Evolutionary conservation across 2,113 vertebrate genomes (phyloP), one percentile per base, ranked within the genome.

Genomic region (Cheirogaleus medius): DNA sequence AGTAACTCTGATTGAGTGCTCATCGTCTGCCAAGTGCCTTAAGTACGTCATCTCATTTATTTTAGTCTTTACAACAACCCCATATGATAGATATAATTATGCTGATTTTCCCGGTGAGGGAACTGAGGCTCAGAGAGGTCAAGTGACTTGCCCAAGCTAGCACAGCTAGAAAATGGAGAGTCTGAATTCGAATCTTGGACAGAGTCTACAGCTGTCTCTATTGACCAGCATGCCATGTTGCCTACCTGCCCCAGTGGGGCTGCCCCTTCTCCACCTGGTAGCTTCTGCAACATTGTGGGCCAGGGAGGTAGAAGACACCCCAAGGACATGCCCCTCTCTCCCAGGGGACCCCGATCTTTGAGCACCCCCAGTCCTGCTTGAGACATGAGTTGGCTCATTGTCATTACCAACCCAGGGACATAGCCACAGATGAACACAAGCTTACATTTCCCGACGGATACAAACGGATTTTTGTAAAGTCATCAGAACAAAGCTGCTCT

Each of bases 381-480:
- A 95, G 63, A 90, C 25, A 66, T 60, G 64, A 78, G 54, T 87
- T 91, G 66, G 56, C 54, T 97, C 97, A 97, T 97, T 97, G 97
- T 98, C 95, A 97, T 97, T 97, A 97, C 94, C 82, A 83, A 95
- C 92, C 91, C 94, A 96, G 96, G 88, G 80, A 97, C 78, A 83
- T 69, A 98, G 97, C n/a, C 68, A 66, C 71, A 87, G 94, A 97
- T n/a, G 49, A 80, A 95, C 98, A 97, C 90, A 97, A 98, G 95
- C 95, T 98, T 97, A 95, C 34, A 94, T 73, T 94, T 98, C 97
- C 96, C 52, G 76, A 97, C 94, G 97, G 97, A 97, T 96, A 92
- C 91, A 98, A 97, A 96, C 93, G 97, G 95, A 95, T 98, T 98
- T 97, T 97, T 98, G 97, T 97, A 95, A 90, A 97, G 95, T 78